Percentiles rank a stretch among this genome's conserved stretches.
These are phyloP conservation scores for Embiotoca jacksoni DNA, from an alignment of 2,113 vertebrate species.

Conservation along the genomic window DNA sequence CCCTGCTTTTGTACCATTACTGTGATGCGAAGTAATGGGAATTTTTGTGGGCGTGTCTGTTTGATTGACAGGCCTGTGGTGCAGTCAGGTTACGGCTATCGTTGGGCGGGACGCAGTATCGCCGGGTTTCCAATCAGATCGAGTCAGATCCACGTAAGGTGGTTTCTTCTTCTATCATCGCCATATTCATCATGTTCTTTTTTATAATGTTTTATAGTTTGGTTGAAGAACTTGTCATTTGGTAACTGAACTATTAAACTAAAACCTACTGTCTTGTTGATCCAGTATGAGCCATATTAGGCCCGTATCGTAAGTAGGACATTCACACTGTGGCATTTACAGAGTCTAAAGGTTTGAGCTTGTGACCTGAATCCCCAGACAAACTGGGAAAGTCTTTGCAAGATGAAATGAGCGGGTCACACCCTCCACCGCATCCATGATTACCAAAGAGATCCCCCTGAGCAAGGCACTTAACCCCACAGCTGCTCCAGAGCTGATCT, in stretches of 20 bases:
- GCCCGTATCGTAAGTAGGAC: not conserved
- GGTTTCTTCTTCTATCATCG: too few species aligned
- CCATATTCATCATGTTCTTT: not conserved
- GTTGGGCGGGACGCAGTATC: too few species aligned
- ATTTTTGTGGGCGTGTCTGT: too few species aligned
- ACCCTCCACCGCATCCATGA: conserved; percentile 35
- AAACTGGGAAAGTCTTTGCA: conserved; percentile 19
- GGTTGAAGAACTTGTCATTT: not conserved
- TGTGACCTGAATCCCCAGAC: conserved; percentile 42
- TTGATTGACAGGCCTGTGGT: too few species aligned
- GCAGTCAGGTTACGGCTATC: too few species aligned
- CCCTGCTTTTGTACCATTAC: too few species aligned
- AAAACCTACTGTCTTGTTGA: not conserved
- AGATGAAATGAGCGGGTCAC: conserved; percentile 12
- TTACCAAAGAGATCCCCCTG: conserved; percentile 28
- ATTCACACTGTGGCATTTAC: conserved; percentile 47
- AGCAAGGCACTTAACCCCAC: conserved; percentile 44
- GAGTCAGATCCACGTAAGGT: too few species aligned
- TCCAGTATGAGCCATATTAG: not conserved
- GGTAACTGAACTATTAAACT: not conserved
- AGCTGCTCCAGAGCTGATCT: conserved; percentile 10
- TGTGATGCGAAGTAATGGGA: too few species aligned
- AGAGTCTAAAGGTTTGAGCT: conserved; percentile 38
- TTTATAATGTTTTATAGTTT: not conserved
- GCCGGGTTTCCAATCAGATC: too few species aligned